These are phyloP conservation scores for Labeo calbasu DNA, from an alignment of 2,797 vertebrate genomes.

Conservation along the genomic window DNA sequence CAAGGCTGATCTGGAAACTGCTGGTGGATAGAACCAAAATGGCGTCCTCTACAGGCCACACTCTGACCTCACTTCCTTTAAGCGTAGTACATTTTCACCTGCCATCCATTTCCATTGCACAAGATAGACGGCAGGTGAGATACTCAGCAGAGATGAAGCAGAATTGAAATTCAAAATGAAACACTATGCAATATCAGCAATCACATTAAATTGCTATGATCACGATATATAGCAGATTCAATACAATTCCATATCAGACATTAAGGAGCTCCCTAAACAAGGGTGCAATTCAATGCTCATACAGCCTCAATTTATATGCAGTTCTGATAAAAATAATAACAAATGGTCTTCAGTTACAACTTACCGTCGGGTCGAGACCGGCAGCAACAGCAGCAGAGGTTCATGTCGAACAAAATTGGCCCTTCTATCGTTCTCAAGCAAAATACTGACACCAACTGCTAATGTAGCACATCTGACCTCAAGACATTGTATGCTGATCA, in stretches of 20 bases:
- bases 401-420: conserved; percentile 70
- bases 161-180: background rate
- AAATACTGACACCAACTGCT: conserved; percentile 67
- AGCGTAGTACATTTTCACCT: conserved; percentile 44
- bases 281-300: conserved; percentile 12
- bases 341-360: conserved; percentile 25
- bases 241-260: background rate
- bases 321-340: background rate
- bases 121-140: conserved; percentile 16
- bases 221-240: background rate
- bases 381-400: conserved; percentile 77
- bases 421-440: conserved; percentile 67
- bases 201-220: background rate
- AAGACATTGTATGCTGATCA: conserved; percentile 74
- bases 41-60: conserved; percentile 45
- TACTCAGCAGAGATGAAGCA: background rate
- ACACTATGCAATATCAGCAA: background rate
- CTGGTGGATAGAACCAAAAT: conserved; percentile 41
- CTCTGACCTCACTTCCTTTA: conserved; percentile 26
- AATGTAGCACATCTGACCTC: conserved; percentile 73
- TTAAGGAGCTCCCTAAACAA: background rate
- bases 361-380: conserved; percentile 48
- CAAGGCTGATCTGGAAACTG: background rate
- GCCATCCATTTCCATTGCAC: conserved; percentile 19
- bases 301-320: background rate